Conservation (phyloP, 2,113 vertebrate species). For the Clarias gariepinus region DNA sequence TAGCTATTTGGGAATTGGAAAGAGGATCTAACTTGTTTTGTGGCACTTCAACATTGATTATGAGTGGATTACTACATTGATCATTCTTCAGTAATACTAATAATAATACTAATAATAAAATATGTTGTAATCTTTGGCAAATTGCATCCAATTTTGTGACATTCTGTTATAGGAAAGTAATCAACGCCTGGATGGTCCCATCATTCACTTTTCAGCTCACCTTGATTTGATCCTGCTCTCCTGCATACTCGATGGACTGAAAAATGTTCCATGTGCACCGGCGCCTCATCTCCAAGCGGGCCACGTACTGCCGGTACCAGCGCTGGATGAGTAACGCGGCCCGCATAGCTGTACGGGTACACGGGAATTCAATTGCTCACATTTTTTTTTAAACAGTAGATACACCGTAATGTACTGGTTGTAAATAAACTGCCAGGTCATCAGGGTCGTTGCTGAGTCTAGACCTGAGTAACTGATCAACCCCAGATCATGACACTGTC, state of each 20-base stretch:
- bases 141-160: not conserved
- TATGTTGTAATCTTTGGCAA: not conserved
- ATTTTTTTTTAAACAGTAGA: too few relatives aligned
- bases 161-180: too few relatives aligned
- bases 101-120: not conserved
- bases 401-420: not conserved
- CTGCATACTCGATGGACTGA: constrained; percentile 90
- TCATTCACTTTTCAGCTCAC: constrained; percentile 59
- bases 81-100: not conserved
- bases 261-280: constrained; percentile 94
- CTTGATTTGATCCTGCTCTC: constrained; percentile 92
- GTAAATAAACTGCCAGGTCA: not conserved
- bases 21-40: not conserved
- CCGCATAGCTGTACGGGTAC: constrained; percentile 76
- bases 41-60: not conserved
- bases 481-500: too few relatives aligned
- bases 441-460: too few relatives aligned
- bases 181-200: too few relatives aligned
- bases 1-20: not conserved
- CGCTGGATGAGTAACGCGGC: constrained; percentile 86
- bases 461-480: too few relatives aligned
- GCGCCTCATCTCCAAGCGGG: constrained; percentile 86
- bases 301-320: constrained; percentile 86
- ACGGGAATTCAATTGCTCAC: not conserved
- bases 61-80: not conserved